Evolutionary conservation across 2,113 vertebrate genomes (phyloP).

Genomic region (Chaetodon auriga): DNA sequence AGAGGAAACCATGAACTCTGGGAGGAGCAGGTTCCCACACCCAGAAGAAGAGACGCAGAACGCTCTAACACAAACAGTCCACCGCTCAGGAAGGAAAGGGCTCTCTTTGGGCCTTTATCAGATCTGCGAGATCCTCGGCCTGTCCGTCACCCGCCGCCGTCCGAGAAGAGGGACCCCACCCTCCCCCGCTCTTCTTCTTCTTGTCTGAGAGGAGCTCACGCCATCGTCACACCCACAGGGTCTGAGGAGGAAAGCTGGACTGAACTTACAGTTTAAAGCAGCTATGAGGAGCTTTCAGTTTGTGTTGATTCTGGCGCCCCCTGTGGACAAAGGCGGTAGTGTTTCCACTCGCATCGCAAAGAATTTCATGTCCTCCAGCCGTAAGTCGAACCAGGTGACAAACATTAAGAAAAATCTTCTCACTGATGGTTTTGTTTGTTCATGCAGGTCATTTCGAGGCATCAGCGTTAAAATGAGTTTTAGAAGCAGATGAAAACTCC

Average conservation of each 20-base stretch:
- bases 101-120: slow-evolving; percentile 71
- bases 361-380: too few relatives aligned
- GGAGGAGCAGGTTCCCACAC: slow-evolving; percentile 81
- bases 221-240: background rate
- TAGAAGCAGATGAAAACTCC: too few relatives aligned
- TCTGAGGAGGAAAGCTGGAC: background rate
- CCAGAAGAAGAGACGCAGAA: slow-evolving; percentile 77
- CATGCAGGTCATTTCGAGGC: too few relatives aligned
- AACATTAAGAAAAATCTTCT: too few relatives aligned
- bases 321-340: too few relatives aligned
- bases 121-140: slow-evolving; percentile 57
- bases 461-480: too few relatives aligned
- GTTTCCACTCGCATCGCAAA: too few relatives aligned
- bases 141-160: slow-evolving; percentile 38
- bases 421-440: too few relatives aligned
- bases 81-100: slow-evolving; percentile 80
- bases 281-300: too few relatives aligned
- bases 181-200: slow-evolving; percentile 14
- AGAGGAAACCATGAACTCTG: slow-evolving; percentile 73
- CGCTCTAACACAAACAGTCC: slow-evolving; percentile 77
- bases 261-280: background rate
- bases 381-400: too few relatives aligned
- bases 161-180: slow-evolving; percentile 23
- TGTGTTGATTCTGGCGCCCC: too few relatives aligned
- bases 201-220: background rate